Evolutionary conservation across 2,888 invertebrate species (phyloP), one percentile per base, ranked within the genome.

Genomic region (Ypsolopha sequella): DNA sequence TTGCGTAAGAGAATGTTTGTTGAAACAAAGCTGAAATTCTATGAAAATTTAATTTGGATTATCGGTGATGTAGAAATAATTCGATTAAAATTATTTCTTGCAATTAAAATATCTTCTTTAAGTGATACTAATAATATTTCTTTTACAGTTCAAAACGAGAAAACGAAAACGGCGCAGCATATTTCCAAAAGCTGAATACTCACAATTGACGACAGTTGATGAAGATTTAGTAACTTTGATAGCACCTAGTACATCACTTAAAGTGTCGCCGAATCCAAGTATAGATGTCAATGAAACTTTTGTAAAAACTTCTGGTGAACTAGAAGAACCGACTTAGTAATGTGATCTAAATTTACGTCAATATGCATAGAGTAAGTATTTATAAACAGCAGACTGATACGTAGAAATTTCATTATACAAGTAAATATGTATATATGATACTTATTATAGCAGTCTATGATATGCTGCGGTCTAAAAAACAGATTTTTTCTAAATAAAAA

Each of bases 371-470:
- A 66, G 63, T 72, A 72, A 76, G 53, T 51, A 53, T 51, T 76
- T 41, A 50, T 41, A 79, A 72, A 80, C 73, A 67, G 77, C 84
- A 81, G 85, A 85, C 85, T 85, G 85, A 85, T 80, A 78, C 69
- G 69, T 85, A 82, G 78, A 73, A 61, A 73, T 72, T 76, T 73
- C 68, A 69, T 73, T 67, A 64, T 64, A 65, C 63, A 60, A 61
- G 61, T 60, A 59, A 55, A 41, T 60, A 56, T 71, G 71, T 76
- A 73, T 60, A 73, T 71, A 70, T 35, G 4, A 35, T 45, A n/a
- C 10, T 45, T 1, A 14, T 45, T 3, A n/a, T 45, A 47, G 47
- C 47, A 47, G 47, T 47, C 36, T 36, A 7, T 11, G 13, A 36
- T 47, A 47, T 36, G 47, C 47, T 47, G 47, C 47, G 47, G 47